phyloP scores from a whole-genome alignment of 2,888 invertebrate species.

The Chironomus tentans region DNA sequence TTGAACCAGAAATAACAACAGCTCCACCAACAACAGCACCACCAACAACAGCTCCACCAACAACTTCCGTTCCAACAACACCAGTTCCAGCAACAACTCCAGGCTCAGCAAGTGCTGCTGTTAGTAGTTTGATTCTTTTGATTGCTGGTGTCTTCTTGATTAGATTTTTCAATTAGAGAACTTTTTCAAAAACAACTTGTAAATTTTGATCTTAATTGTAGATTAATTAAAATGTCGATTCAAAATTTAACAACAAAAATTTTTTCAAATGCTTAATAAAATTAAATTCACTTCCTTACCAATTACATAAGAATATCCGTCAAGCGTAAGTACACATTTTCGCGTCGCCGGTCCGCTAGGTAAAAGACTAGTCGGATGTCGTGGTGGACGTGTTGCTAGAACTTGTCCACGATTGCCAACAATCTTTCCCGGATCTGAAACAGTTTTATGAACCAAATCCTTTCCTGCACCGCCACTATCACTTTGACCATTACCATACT shows the following conservation, averaged over 20 bases:
- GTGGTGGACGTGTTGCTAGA: constrained; percentile 34
- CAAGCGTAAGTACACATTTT: constrained; percentile 73
- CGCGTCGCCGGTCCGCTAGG: constrained; percentile 51
- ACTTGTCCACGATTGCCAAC: neutral
- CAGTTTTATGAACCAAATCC: constrained; percentile 59
- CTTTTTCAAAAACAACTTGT: too few species aligned
- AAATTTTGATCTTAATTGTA: too few species aligned
- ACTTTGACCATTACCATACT: neutral
- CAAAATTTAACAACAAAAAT: too few species aligned
- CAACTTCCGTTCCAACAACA: neutral
- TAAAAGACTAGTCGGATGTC: constrained; percentile 33
- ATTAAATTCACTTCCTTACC: constrained; percentile 51
- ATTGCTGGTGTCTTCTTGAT: neutral
- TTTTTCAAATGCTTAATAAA: too few species aligned
- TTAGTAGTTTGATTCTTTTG: neutral
- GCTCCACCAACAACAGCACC: neutral
- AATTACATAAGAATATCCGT: constrained; percentile 81
- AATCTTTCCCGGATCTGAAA: constrained; percentile 49
- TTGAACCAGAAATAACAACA: neutral
- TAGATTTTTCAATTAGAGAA: neutral
- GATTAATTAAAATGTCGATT: neutral
- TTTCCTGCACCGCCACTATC: constrained; percentile 39
- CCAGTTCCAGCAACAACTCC: neutral
- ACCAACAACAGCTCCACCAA: neutral
- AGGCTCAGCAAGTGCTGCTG: neutral